Percentiles rank a stretch among this genome's conserved stretches.
Evolutionary conservation across 2,888 invertebrate genomes (phyloP).

Genomic region (Oligia fasciuncula): DNA sequence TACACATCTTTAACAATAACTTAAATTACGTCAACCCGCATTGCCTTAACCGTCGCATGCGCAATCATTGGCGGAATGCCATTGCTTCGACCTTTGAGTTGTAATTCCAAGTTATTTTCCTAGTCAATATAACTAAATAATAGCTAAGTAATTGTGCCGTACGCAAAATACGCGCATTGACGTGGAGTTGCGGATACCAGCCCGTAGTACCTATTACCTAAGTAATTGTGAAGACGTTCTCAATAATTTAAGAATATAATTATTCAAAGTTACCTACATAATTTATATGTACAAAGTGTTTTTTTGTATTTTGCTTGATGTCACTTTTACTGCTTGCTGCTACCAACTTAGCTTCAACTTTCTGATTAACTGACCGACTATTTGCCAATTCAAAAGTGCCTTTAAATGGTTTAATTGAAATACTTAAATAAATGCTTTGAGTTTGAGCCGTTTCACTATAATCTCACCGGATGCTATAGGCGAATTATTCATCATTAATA

Average conservation of each 20-base stretch:
- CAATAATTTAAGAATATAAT: neutral
- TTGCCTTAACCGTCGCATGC: neutral
- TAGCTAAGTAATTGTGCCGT: neutral
- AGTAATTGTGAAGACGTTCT: neutral
- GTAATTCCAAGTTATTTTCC: neutral
- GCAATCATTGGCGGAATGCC: neutral
- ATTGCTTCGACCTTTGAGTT: neutral
- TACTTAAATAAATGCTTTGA: too few relatives aligned
- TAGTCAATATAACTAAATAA: neutral
- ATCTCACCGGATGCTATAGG: neutral
- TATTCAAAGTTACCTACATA: too few relatives aligned
- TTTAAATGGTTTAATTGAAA: too few relatives aligned
- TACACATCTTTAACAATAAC: slow-evolving; percentile 3
- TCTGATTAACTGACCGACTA: too few relatives aligned
- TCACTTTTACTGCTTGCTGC: too few relatives aligned
- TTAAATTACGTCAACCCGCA: slow-evolving; percentile 3
- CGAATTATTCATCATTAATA: neutral
- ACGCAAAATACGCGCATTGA: too few relatives aligned
- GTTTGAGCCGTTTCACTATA: neutral
- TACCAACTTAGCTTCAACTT: too few relatives aligned
- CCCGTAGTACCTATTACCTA: too few relatives aligned
- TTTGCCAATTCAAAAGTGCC: too few relatives aligned
- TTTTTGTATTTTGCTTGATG: neutral
- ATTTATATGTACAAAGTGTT: neutral
- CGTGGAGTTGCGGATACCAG: too few relatives aligned